Percentiles rank a stretch among this genome's conserved stretches.
Conservation (phyloP, 2,113 vertebrate genomes). For the Anseranas semipalmata region DNA sequence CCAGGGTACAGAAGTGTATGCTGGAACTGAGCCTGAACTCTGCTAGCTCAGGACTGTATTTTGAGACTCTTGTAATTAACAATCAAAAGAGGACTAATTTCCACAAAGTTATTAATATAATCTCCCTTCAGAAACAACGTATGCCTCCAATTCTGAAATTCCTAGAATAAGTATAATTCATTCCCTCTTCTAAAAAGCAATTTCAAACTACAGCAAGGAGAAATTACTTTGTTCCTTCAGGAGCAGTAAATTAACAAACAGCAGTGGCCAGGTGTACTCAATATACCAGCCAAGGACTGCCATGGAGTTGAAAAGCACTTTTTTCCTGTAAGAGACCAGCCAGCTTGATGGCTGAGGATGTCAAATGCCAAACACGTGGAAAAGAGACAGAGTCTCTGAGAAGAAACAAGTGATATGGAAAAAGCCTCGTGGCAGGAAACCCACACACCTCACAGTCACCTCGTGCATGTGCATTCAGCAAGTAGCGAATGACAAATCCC, state of each 20-base stretch:
- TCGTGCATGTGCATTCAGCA: fast-evolving
- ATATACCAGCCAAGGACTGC: background rate
- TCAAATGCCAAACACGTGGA: background rate
- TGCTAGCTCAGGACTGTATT: too few relatives aligned
- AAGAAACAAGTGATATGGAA: background rate
- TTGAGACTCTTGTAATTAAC: too few relatives aligned
- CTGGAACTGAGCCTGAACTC: too few relatives aligned
- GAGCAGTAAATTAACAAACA: background rate
- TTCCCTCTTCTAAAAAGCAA: background rate
- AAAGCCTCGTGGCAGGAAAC: background rate
- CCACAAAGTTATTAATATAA: too few relatives aligned
- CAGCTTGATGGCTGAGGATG: background rate
- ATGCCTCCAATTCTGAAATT: too few relatives aligned
- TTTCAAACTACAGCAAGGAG: background rate
- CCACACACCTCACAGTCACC: background rate
- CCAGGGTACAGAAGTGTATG: too few relatives aligned
- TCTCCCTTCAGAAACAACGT: too few relatives aligned
- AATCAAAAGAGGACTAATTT: too few relatives aligned
- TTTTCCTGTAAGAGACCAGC: background rate
- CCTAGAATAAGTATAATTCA: too few relatives aligned
- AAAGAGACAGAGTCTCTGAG: background rate
- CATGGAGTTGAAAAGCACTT: background rate
- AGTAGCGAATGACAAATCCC: background rate
- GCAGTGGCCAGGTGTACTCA: background rate
- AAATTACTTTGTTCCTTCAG: background rate